phyloP scores from a whole-genome alignment of 1,140 invertebrate species.

The Caerostris extrusa region DNA sequence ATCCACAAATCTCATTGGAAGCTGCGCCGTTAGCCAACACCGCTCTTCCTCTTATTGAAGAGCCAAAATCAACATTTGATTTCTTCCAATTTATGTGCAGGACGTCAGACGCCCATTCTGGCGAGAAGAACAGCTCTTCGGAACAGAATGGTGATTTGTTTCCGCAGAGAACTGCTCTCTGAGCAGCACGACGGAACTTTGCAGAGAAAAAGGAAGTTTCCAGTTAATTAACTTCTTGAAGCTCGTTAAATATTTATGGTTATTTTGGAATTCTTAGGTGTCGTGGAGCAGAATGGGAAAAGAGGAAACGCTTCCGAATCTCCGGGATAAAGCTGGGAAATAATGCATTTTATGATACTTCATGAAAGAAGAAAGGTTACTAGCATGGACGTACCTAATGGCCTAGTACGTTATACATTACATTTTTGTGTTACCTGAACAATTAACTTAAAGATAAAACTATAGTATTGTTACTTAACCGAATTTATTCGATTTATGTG shows the following conservation, averaged over 20 bases:
- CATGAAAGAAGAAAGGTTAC: too few species aligned
- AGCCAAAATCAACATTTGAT: background rate
- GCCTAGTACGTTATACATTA: too few species aligned
- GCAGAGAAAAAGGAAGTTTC: background rate
- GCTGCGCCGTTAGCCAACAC: background rate
- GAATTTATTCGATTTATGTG: too few species aligned
- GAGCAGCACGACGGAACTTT: background rate
- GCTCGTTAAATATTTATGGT: background rate
- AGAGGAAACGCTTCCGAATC: too few species aligned
- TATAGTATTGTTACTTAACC: too few species aligned
- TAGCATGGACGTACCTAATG: too few species aligned
- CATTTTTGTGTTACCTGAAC: too few species aligned
- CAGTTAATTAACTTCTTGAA: background rate
- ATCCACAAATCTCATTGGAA: background rate
- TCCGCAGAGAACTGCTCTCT: background rate
- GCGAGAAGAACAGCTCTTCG: background rate
- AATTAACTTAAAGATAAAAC: too few species aligned
- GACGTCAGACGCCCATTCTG: background rate
- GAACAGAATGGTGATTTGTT: background rate
- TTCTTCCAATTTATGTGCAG: background rate
- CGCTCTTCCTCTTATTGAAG: background rate
- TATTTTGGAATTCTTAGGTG: background rate
- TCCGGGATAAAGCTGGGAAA: too few species aligned
- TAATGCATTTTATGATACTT: too few species aligned
- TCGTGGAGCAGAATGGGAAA: too few species aligned